Conservation (phyloP, 2,113 vertebrate genomes). For the Malurus cyaneus region DNA sequence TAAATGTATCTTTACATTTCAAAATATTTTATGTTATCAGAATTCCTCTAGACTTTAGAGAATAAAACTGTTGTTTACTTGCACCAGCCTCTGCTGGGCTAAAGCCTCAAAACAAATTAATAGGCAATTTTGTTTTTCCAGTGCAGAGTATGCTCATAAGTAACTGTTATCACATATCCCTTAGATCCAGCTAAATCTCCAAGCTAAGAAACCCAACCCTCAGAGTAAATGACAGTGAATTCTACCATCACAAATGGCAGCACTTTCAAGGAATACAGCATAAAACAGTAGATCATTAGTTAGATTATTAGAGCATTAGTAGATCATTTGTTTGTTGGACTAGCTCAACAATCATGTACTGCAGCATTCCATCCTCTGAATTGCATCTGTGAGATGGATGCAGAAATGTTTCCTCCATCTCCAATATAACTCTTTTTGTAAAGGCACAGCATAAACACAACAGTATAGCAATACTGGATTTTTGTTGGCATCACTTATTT, state of each 20-base stretch:
- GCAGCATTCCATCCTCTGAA: not conserved
- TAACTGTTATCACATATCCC: not conserved
- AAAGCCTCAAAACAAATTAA: not conserved
- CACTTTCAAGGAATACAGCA: not conserved
- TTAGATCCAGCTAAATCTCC: not conserved
- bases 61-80: not conserved
- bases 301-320: not conserved
- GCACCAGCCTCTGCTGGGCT: not conserved
- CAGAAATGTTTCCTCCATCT: not conserved
- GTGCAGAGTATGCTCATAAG: not conserved
- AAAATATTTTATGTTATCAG: not conserved
- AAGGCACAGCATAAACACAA: not conserved
- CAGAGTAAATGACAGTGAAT: not conserved
- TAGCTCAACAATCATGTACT: not conserved
- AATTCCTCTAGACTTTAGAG: not conserved
- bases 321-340: not conserved
- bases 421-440: not conserved
- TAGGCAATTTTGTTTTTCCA: not conserved
- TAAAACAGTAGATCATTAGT: not conserved
- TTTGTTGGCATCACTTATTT: not conserved
- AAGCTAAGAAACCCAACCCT: not conserved
- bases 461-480: not conserved
- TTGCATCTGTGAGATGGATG: not conserved
- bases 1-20: not conserved
- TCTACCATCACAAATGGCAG: not conserved